Conservation (phyloP, 2,888 invertebrate genomes). For the Lamproptera curius region DNA sequence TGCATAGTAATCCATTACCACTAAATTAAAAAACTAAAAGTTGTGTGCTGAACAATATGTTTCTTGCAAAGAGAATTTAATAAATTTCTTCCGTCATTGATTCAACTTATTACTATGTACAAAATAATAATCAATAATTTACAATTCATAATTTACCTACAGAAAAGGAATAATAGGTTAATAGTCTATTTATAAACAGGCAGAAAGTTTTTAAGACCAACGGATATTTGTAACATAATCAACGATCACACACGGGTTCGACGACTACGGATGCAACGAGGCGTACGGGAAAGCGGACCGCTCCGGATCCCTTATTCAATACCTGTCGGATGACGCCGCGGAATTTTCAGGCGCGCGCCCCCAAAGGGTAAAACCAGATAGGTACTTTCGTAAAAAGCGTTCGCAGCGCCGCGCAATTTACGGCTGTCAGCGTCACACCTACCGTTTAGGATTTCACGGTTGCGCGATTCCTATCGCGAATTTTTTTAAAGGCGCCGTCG, state of each 20-base stretch:
- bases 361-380: constrained; percentile 10
- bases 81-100: no score
- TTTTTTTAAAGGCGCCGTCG: constrained; percentile 2
- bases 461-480: constrained; percentile 11
- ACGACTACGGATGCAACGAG: constrained; percentile 11
- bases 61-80: no score
- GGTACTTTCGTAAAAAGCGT: constrained; percentile 14
- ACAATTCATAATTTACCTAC: no score
- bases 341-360: constrained; percentile 12
- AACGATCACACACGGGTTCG: constrained; percentile 1
- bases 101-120: no score
- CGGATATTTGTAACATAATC: no score
- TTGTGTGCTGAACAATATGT: no score
- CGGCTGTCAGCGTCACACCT: constrained; percentile 18
- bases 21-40: no score
- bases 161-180: no score
- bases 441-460: constrained; percentile 18
- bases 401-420: constrained; percentile 16
- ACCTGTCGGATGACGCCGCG: constrained; percentile 16
- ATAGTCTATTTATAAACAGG: no score
- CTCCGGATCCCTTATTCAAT: constrained; percentile 19
- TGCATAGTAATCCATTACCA: no score
- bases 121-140: no score
- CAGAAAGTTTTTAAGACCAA: no score
- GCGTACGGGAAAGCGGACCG: constrained; percentile 11